Conservation (phyloP, 2,888 invertebrate genomes). For the Lepidonotus clava region DNA sequence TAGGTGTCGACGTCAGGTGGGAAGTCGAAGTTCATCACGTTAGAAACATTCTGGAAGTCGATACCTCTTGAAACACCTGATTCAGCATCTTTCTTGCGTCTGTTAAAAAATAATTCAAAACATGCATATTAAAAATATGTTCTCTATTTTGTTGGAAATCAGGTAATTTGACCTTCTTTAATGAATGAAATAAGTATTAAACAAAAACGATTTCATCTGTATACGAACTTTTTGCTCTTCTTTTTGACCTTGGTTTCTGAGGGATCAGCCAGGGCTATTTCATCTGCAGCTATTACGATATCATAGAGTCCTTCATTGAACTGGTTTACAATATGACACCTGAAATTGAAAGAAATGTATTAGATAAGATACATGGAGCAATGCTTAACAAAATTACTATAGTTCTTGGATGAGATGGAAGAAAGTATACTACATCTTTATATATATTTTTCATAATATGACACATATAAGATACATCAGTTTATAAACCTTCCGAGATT, state of each 20-base stretch:
- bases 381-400: too few species aligned
- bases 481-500: too few species aligned
- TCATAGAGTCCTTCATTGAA: slow-evolving; percentile 97
- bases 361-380: too few species aligned
- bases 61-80: slow-evolving; percentile 98
- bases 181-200: too few species aligned
- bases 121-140: not conserved
- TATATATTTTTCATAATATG: too few species aligned
- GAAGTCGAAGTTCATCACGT: slow-evolving; percentile 99
- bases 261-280: slow-evolving; percentile 79
- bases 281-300: slow-evolving; percentile 98
- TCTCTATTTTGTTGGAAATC: not conserved
- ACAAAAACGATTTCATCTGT: too few species aligned
- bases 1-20: slow-evolving; percentile 94
- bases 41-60: slow-evolving; percentile 98
- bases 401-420: too few species aligned
- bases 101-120: not conserved
- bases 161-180: not conserved
- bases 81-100: slow-evolving; percentile 90
- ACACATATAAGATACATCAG: too few species aligned
- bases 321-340: slow-evolving; percentile 96
- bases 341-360: slow-evolving; percentile 67
- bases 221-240: slow-evolving; percentile 71
- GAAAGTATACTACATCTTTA: too few species aligned
- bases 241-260: slow-evolving; percentile 63